A percentile compares a stretch with the other conserved stretches of the same genome.
Conservation (phyloP, 2,113 vertebrate species). For the Oncorhynchus gorbuscha region DNA sequence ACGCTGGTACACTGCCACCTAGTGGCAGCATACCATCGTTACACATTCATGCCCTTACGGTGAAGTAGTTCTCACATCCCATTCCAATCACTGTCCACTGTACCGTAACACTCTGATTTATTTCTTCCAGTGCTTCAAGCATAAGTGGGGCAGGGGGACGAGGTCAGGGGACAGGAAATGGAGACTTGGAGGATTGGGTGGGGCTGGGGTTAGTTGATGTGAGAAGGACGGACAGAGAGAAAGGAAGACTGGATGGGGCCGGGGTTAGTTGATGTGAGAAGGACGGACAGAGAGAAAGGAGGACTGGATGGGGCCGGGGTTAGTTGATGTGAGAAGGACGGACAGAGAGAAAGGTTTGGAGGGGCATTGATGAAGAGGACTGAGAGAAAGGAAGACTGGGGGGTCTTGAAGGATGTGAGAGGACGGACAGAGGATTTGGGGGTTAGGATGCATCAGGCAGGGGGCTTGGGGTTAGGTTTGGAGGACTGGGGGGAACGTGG, state of each 20-base stretch:
- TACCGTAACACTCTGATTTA: not conserved
- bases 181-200: not conserved
- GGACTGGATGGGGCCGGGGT: too few species aligned
- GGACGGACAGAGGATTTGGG: too few species aligned
- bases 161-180: not conserved
- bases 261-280: too few species aligned
- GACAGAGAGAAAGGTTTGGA: too few species aligned
- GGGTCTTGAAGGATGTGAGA: too few species aligned
- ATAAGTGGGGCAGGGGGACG: not conserved
- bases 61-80: not conserved
- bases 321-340: too few species aligned
- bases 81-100: not conserved
- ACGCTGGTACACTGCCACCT: slow-evolving; percentile 44
- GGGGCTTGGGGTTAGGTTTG: slow-evolving; percentile 1
- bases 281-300: too few species aligned
- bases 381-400: too few species aligned
- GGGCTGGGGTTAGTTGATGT: not conserved
- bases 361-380: too few species aligned
- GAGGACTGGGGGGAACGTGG: slow-evolving; percentile 10
- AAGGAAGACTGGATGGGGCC: too few species aligned
- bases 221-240: too few species aligned
- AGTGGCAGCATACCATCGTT: slow-evolving; percentile 35
- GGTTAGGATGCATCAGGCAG: too few species aligned
- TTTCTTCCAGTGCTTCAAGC: not conserved
- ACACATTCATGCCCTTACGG: slow-evolving; percentile 33